phyloP scores from a whole-genome alignment of 2,797 vertebrate genomes.

The Takifugu ocellatus region DNA sequence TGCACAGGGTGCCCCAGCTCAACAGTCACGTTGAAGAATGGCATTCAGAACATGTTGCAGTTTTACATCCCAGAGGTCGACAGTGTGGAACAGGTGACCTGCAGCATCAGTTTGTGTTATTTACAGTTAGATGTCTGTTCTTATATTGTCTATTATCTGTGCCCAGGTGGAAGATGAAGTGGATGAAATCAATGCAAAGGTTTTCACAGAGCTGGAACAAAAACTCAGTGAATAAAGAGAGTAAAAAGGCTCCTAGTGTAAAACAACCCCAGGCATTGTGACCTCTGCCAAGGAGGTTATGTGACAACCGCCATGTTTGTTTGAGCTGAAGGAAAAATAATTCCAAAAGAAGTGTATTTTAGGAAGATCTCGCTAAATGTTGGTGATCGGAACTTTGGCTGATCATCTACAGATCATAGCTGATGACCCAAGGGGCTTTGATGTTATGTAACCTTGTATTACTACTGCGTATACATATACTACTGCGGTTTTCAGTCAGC shows the following conservation, averaged over 20 bases:
- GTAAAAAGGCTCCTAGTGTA: conserved; percentile 7
- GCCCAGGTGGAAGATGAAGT: conserved; percentile 79
- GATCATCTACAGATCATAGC: too few species aligned
- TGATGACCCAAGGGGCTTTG: too few species aligned
- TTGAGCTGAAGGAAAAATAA: too few species aligned
- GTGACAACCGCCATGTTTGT: too few species aligned
- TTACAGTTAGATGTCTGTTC: not conserved
- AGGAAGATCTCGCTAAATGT: too few species aligned
- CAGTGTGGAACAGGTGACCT: conserved; percentile 76
- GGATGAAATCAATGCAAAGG: conserved; percentile 77
- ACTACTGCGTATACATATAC: too few species aligned
- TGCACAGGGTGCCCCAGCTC: conserved; percentile 84
- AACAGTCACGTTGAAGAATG: conserved; percentile 75
- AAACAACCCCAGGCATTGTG: conserved; percentile 5
- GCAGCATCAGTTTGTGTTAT: not conserved
- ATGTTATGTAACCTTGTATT: too few species aligned
- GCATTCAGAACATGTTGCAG: conserved; percentile 84
- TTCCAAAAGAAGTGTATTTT: too few species aligned
- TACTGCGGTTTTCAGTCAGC: too few species aligned
- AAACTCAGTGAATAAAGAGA: conserved; percentile 70
- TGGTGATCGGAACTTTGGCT: too few species aligned
- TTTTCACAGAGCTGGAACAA: conserved; percentile 75
- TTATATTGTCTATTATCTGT: conserved; percentile 5
- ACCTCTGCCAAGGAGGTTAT: too few species aligned
- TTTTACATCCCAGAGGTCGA: conserved; percentile 83